A percentile compares a stretch with the other conserved stretches of the same genome.
These are phyloP conservation scores for Nineta flava DNA, from an alignment of 2,888 invertebrate species.

Conservation along the genomic window DNA sequence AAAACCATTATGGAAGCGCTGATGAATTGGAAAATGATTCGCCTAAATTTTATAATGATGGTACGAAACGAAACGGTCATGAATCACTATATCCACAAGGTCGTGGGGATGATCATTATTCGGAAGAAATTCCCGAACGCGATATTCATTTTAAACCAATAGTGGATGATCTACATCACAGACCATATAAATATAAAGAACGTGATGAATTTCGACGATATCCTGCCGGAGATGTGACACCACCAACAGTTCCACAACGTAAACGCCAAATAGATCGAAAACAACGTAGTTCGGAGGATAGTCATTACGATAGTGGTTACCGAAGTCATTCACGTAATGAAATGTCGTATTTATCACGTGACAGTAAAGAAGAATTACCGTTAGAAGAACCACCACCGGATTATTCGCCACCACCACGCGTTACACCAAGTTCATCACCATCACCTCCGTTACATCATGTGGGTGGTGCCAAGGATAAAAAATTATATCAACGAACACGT, in stretches of 20 bases:
- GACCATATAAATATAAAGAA: slow-evolving; percentile 1
- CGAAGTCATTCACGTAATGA: slow-evolving; percentile 39
- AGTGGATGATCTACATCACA: background rate
- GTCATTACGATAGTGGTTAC: slow-evolving; percentile 38
- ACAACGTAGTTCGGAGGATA: slow-evolving; percentile 33
- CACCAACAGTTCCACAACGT: slow-evolving; percentile 49
- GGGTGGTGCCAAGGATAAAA: slow-evolving; percentile 22
- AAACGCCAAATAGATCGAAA: slow-evolving; percentile 40
- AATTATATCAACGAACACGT: slow-evolving; percentile 53
- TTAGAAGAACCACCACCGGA: slow-evolving; percentile 52
- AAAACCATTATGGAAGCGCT: background rate
- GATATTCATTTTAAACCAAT: slow-evolving; percentile 3
- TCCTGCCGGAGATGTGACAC: slow-evolving; percentile 19
- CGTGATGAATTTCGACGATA: background rate
- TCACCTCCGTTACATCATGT: slow-evolving; percentile 19
- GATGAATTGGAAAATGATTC: slow-evolving; percentile 3
- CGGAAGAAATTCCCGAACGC: slow-evolving; percentile 1
- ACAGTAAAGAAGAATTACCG: slow-evolving; percentile 24
- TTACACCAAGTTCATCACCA: slow-evolving; percentile 21
- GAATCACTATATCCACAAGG: background rate
- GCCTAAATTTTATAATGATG: background rate
- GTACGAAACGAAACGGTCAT: background rate
- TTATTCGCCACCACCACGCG: slow-evolving; percentile 42
- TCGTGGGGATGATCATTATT: background rate
- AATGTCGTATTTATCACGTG: slow-evolving; percentile 24